A percentile compares a stretch with the other conserved stretches of the same genome.
phyloP scores from a whole-genome alignment of 2,797 vertebrate genomes.

The Cheirogaleus major region DNA sequence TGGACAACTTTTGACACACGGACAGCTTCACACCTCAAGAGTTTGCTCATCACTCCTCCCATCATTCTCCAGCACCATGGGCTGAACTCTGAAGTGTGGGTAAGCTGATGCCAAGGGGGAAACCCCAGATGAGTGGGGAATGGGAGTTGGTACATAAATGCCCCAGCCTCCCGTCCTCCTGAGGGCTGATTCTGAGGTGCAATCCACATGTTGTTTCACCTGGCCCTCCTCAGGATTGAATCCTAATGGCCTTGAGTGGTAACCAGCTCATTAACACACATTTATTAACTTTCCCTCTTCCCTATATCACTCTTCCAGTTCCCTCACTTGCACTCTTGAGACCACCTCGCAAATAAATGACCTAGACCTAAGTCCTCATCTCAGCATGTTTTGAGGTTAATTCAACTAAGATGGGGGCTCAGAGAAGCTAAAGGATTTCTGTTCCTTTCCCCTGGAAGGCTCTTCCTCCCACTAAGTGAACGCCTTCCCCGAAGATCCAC shows the following conservation, averaged over 20 bases:
- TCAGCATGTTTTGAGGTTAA: neutral
- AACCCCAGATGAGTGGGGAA: neutral
- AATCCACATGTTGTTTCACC: neutral
- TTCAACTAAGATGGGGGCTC: neutral
- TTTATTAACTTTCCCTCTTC: neutral
- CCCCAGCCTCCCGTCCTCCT: neutral
- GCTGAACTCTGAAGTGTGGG: neutral
- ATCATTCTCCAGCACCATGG: neutral
- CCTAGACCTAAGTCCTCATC: neutral
- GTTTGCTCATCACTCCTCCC: neutral
- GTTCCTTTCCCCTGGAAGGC: neutral
- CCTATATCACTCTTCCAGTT: neutral
- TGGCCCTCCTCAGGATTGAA: neutral
- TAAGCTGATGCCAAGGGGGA: neutral
- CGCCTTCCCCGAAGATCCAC: neutral
- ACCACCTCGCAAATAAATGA: neutral
- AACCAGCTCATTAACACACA: neutral
- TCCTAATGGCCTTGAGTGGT: neutral
- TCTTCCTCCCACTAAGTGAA: neutral
- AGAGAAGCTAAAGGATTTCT: neutral
- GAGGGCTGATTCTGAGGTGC: neutral
- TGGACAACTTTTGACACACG: neutral
- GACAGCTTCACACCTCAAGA: neutral
- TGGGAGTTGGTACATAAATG: neutral
- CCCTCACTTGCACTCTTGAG: neutral